Evolutionary conservation across 2,888 invertebrate genomes (phyloP).

Genomic region (Aradus depressus): DNA sequence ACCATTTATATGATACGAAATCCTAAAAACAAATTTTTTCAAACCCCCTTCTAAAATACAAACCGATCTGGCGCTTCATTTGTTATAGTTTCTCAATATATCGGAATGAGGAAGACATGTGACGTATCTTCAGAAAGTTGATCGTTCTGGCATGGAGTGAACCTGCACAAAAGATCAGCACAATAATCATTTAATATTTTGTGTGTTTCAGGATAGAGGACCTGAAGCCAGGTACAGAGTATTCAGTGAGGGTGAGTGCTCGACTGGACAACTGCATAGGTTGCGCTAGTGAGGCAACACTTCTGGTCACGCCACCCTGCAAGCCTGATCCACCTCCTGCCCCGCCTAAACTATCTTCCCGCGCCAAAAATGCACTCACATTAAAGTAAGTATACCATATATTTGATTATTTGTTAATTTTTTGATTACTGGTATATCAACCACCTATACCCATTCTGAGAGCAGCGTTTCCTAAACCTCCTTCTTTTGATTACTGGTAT

Average conservation of each 20-base stretch:
- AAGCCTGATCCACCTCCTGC: constrained; percentile 64
- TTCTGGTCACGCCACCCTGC: constrained; percentile 69
- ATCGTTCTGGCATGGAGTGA: too few relatives aligned
- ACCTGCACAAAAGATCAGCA: too few relatives aligned
- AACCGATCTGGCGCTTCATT: too few relatives aligned
- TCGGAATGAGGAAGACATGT: too few relatives aligned
- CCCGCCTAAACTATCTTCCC: constrained; percentile 56
- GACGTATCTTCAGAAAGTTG: too few relatives aligned
- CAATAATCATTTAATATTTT: constrained; percentile 1
- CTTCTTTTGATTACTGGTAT: too few relatives aligned
- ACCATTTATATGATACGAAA: too few relatives aligned
- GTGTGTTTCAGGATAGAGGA: constrained; percentile 53
- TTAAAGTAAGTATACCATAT: constrained; percentile 24
- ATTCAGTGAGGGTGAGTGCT: constrained; percentile 69
- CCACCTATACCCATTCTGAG: too few relatives aligned
- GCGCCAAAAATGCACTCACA: constrained; percentile 54
- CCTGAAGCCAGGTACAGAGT: constrained; percentile 77
- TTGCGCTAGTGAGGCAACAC: constrained; percentile 63
- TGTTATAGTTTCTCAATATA: too few relatives aligned
- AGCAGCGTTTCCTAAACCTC: too few relatives aligned
- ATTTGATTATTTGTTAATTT: neutral
- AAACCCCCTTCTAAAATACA: neutral
- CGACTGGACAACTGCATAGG: constrained; percentile 64
- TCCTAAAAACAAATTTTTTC: neutral
- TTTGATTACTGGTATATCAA: too few relatives aligned